Evolutionary conservation across 2,888 invertebrate species (phyloP).

Genomic region (Drosophila anomalata): DNA sequence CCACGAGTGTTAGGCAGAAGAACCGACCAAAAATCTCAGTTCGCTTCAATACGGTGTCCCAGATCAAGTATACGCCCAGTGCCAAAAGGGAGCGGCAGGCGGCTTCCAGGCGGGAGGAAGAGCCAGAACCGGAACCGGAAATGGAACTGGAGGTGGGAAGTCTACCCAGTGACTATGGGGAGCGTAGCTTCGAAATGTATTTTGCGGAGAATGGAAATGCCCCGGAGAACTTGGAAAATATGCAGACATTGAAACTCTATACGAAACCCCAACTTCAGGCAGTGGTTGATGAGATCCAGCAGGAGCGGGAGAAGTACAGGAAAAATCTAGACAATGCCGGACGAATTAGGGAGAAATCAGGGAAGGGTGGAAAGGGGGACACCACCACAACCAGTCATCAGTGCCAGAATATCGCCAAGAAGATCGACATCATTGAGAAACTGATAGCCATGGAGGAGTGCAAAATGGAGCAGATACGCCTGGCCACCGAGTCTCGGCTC

Average conservation of each 20-base stretch:
- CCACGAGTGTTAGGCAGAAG: conserved; percentile 87
- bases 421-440: conserved; percentile 89
- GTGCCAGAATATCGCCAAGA: conserved; percentile 86
- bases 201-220: conserved; percentile 87
- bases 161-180: conserved; percentile 81
- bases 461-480: conserved; percentile 87
- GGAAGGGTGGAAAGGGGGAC: conserved; percentile 31
- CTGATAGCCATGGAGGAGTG: conserved; percentile 88
- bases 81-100: conserved; percentile 68
- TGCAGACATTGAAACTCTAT: conserved; percentile 87
- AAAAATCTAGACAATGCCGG: conserved; percentile 82
- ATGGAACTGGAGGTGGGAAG: conserved; percentile 67
- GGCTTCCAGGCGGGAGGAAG: conserved; percentile 9
- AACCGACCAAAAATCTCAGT: conserved; percentile 84
- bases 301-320: conserved; percentile 79
- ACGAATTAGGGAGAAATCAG: conserved; percentile 43
- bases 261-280: conserved; percentile 83
- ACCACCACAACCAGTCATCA: conserved; percentile 79
- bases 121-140: conserved; percentile 10
- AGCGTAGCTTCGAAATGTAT: conserved; percentile 87
- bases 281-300: conserved; percentile 80
- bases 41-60: conserved; percentile 83
- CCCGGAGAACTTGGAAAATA: conserved; percentile 85
- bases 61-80: conserved; percentile 82
- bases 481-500: conserved; percentile 87